phyloP scores from a whole-genome alignment of 2,113 vertebrate genomes.

The Nothocercus julius region DNA sequence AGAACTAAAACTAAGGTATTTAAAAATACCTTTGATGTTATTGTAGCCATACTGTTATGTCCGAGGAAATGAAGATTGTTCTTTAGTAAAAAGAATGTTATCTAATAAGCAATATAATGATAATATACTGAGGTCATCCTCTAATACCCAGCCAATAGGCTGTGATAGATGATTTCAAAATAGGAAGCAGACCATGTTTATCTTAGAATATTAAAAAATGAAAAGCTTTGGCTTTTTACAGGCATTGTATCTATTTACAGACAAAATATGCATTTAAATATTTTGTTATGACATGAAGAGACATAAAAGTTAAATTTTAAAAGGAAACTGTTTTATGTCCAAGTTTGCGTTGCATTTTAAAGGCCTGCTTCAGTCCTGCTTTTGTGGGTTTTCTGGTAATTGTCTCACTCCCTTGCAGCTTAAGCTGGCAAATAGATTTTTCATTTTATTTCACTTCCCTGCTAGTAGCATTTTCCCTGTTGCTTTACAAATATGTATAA shows the following conservation, averaged over 20 bases:
- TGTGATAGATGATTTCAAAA: not conserved
- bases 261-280: not conserved
- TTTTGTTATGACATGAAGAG: not conserved
- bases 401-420: not conserved
- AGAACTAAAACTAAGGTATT: not conserved
- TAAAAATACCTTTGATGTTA: not conserved
- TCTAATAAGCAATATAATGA: not conserved
- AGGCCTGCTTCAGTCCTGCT: not conserved
- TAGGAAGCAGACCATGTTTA: not conserved
- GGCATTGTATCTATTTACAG: not conserved
- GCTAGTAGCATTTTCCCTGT: not conserved
- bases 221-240: not conserved
- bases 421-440: not conserved
- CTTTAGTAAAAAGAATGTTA: not conserved
- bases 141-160: not conserved
- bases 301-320: not conserved
- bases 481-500: not conserved
- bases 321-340: not conserved
- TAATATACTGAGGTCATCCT: not conserved
- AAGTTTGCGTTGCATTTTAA: accelerated
- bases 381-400: not conserved
- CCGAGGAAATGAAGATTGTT: not conserved
- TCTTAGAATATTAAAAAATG: not conserved
- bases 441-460: not conserved
- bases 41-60: not conserved